Evolutionary conservation across 2,113 vertebrate species (phyloP), one percentile per base, ranked within the genome.

Genomic region (Girardinichthys multiradiatus): DNA sequence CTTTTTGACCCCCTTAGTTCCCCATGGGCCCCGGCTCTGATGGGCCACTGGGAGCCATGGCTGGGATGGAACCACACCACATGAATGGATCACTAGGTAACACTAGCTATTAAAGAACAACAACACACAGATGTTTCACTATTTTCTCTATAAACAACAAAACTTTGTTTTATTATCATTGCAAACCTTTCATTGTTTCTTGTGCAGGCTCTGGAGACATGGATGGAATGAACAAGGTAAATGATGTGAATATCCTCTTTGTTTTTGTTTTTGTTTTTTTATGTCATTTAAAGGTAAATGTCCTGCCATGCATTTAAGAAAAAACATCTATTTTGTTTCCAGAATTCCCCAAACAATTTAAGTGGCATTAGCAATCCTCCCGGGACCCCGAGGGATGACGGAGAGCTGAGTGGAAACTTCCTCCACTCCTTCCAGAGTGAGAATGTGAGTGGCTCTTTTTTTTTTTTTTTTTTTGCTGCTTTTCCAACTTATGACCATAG

Each of bases 261-360:
- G 2, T 42, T 4, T 71, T 57, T 57, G 26, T 17, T 28, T 6
- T 71, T 60, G 37, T 31, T 17, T 45, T 17, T 42, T 30, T 62
- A 68, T 61, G 1, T 17, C 13, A 24, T 6, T 39, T 61, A 2
- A 68, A 10, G 26, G 35, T 0, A 74, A 27, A 29, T 45, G 24
- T 19, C 4, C 13, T 1, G 6, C 30, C 54, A 45, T 10, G 27
- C 39, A 68, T 58, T 31, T n/a, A 24, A 21, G 42, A 26, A 33
- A 42, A 45, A 30, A 63, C 15, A 4, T 6, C 15, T 4, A 45
- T 27, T 54, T 59, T 51, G 2, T 82, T 76, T 82, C 72, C 92
- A 99, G 98, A 99, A 99, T 94, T 99, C 98, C 93, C 98, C 98
- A 92, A 99, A 99, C 96, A 99, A 99, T 95, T 97, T 99, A 97